Evolutionary conservation across 1,140 invertebrate genomes (phyloP), one percentile per base, ranked within the genome.

Genomic region (Pseudobourletiella spinata): DNA sequence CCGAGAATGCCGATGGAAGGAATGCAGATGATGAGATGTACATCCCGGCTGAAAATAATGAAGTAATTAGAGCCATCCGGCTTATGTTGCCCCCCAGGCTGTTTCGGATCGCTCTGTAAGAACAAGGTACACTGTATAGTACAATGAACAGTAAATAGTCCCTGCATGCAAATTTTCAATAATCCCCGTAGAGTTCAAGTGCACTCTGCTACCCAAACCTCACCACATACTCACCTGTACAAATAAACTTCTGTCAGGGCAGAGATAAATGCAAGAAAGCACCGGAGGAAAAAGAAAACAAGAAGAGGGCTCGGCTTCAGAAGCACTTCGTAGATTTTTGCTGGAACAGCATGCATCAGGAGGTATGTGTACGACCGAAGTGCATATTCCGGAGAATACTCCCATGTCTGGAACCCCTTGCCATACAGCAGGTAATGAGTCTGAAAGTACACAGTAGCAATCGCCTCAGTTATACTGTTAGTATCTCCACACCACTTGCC

Each of bases 401-500:
- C 97, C 97, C 96, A 99, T 50, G 97, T 99, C 79, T 99, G 95
- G 67, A 98, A 84, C 8, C 96, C 94, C 73, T 81, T 85, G 16
- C 87, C 89, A 75, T 90, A 93, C 22, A 97, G 71, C 48, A 91
- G 71, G 71, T 82, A 86, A 74, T 91, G 88, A 68, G 81, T 81
- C 88, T 92, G 76, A 62, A 80, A 82, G 70, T 70, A 69, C 71
- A 71, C 66, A 52, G 25, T 25, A 14, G 51, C 8, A 39, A 39
- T 39, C 8, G n/a, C n/a, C n/a, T n/a, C n/a, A n/a, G n/a, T n/a
- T n/a, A n/a, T n/a, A n/a, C n/a, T n/a, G n/a, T n/a, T n/a, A n/a
- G n/a, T n/a, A n/a, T n/a, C n/a, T n/a, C n/a, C n/a, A n/a, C 35
- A 18, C 35, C 18, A 14, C 14, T 42, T 14, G 35, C 35, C 14